Evolutionary conservation across 1,140 invertebrate genomes (phyloP), one percentile per base, ranked within the genome.

Genomic region (Bombus terrestris): DNA sequence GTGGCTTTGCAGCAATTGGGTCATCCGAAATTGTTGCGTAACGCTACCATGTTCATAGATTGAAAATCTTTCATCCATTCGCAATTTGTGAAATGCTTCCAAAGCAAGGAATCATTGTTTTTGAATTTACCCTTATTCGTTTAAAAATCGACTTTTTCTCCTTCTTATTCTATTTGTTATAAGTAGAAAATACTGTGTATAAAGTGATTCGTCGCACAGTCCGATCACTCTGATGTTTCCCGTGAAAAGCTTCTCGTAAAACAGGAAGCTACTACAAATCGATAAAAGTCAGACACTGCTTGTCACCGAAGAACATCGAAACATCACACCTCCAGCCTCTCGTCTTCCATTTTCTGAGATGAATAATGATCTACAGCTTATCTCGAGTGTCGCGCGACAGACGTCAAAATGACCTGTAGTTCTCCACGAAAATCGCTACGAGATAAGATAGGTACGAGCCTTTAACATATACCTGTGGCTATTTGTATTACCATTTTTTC

Each of bases 281-380:
- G 75, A 78, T 57, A 43, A 66, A 78, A 22, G 28, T 41, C 37
- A 41, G 32, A 41, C 75, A 32, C 64, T 41, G 75, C 8, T 64
- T 59, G 74, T 59, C 35, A 12, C 25, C 13, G 32, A 74, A 28
- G 35, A n/a, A 47, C 37, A 78, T 78, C 35, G 35, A 22, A 47
- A 62, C 39, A 13, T 53, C 12, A 0, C 28, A 43, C 28, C 59
- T 43, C 32, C n/a, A 32, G 59, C n/a, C 39, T 32, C 9, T 28
- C 39, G 22, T 47, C 77, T 4, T 66, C n/a, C 59, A 66, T 35
- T 66, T n/a, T 25, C n/a, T 12, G 0, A 66, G 77, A 79, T 79
- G 62, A 79, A 28, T 79, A 79, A 79, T 66, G 62, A 66, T 66
- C 1, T 12, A 25, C 15, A 6, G 62, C 62, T 79, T 79, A 79